Conservation (phyloP, 23 tunicate genomes). For the Styela clava region DNA sequence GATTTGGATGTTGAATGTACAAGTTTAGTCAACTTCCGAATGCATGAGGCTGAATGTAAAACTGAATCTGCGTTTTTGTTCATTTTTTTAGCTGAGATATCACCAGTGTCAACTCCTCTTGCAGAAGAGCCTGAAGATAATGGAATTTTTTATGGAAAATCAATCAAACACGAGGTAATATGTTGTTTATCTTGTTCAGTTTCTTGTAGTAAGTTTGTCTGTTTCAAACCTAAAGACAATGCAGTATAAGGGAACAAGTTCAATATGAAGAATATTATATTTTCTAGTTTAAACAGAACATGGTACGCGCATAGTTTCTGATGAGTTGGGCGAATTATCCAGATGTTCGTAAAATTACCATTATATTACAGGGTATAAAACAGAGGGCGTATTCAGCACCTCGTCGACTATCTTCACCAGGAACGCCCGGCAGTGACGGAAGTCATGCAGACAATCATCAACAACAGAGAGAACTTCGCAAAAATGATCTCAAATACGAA, state of each 20-base stretch:
- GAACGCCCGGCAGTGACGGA: not conserved
- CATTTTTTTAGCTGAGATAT: not conserved
- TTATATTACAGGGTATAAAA: not conserved
- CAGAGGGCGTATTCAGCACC: not conserved
- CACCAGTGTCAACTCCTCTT: not conserved
- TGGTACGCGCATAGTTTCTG: too few species aligned
- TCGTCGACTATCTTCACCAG: not conserved
- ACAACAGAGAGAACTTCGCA: not conserved
- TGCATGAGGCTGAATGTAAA: too few species aligned
- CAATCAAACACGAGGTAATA: not conserved
- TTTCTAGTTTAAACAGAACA: too few species aligned
- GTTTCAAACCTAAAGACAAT: too few species aligned
- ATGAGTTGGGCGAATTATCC: too few species aligned
- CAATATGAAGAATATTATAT: too few species aligned
- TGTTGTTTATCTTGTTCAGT: not conserved
- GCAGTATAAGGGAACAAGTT: too few species aligned
- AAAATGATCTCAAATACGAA: not conserved
- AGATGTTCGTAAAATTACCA: too few species aligned
- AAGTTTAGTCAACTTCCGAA: too few species aligned
- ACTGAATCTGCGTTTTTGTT: not conserved
- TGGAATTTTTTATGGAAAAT: not conserved
- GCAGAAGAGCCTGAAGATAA: not conserved
- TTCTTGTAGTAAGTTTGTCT: too few species aligned
- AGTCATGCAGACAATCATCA: not conserved
- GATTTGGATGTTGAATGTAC: too few species aligned